Evolutionary conservation across 1,140 invertebrate species (phyloP), one percentile per base, ranked within the genome.

Genomic region (Ceratina calcarata): DNA sequence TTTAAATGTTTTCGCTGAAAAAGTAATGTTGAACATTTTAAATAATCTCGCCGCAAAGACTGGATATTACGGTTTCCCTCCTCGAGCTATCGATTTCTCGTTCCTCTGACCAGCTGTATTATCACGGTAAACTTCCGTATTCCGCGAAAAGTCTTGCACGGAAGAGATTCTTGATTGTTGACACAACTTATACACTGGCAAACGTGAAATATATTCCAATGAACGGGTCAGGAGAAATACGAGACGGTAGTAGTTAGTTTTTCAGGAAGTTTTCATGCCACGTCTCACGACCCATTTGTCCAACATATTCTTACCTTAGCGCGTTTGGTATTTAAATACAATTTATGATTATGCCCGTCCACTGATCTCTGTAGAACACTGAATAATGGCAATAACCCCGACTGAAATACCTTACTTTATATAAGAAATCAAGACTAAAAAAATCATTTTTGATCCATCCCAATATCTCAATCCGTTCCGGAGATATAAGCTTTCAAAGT

Each of bases 91-190:
- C 72, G 78, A 80, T 80, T 45, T 16, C 8, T 8, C n/a, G 6
- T 20, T 4, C 18, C 27, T 51, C 49, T 12, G 20, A 10, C n/a
- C 27, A 10, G 49, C n/a, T 37, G 20, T n/a, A n/a, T 45, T 45
- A n/a, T 70, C 49, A 53, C 32, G 15, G 27, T 0, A 24, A 78
- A 64, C 51, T 55, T 78, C n/a, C 32, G 49, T 24, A 67, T 74
- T 80, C 24, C 27, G 51, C 37, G 20, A 51, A 77, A 66, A 53
- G 64, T 74, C 73, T 73, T 65, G 62, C 20, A 15, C 53, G 51
- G 22, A 57, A 24, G n/a, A 24, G 69, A 55, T 20, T 3, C 60
- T 55, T 55, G 76, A 65, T 72, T 65, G 76, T 78, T 78, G 76
- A 72, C 49, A 72, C 24, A 72, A 78, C 51, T 71, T 37, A 64